Conservation (phyloP, 1,140 invertebrate species). For the Drusus annulatus region DNA sequence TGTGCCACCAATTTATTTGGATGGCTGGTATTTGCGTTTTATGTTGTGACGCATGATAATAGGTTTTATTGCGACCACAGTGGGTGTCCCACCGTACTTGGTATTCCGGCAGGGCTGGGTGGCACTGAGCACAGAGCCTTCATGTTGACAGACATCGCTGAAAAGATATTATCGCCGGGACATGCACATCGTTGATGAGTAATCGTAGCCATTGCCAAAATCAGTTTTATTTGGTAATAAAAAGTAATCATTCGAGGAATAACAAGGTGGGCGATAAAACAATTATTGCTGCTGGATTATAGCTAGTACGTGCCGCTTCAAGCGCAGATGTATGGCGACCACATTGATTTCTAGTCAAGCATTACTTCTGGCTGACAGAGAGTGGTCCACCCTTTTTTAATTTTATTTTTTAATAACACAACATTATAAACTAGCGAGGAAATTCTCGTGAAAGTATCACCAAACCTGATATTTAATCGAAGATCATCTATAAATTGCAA, state of each 20-base stretch:
- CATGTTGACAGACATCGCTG: constrained; percentile 24
- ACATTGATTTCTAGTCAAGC: too few relatives aligned
- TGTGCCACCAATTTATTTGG: constrained; percentile 21
- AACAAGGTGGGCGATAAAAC: constrained; percentile 10
- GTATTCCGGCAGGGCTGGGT: constrained; percentile 6
- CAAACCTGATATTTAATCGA: too few relatives aligned
- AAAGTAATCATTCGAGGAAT: constrained; percentile 28
- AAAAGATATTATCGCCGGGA: constrained; percentile 14
- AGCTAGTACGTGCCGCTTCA: neutral
- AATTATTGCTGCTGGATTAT: constrained; percentile 1
- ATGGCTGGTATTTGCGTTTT: constrained; percentile 31
- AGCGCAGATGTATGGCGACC: neutral
- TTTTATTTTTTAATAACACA: too few relatives aligned
- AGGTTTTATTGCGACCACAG: neutral
- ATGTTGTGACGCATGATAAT: constrained; percentile 28
- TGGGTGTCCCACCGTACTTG: constrained; percentile 29
- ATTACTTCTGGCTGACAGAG: too few relatives aligned
- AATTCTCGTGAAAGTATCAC: too few relatives aligned
- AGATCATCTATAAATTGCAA: too few relatives aligned
- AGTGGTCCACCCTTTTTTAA: too few relatives aligned
- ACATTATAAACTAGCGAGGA: too few relatives aligned
- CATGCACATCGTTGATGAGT: constrained; percentile 8
- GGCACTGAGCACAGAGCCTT: constrained; percentile 1
- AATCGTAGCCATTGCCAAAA: constrained; percentile 29
- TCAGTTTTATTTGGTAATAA: constrained; percentile 31